These are phyloP conservation scores for Lithophane semibrunnea DNA, from an alignment of 2,888 invertebrate genomes.

Conservation along the genomic window DNA sequence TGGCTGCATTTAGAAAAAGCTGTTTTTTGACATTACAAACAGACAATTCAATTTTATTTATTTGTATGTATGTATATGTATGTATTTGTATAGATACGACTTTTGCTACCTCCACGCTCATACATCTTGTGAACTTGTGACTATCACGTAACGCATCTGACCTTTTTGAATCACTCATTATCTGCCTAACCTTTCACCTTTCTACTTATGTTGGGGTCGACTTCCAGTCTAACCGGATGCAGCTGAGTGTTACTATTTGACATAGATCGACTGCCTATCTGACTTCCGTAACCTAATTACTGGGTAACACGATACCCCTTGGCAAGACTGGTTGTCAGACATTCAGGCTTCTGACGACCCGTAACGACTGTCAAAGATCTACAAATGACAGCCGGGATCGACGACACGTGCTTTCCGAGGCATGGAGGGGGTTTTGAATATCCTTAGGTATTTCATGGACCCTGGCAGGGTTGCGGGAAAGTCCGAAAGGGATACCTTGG, in stretches of 20 bases:
- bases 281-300: not conserved
- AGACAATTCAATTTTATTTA: no score
- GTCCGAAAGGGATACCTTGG: no score
- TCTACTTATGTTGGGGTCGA: not conserved
- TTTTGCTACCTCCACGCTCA: not conserved
- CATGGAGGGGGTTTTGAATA: not conserved
- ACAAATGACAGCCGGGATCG: not conserved
- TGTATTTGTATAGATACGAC: no score
- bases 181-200: not conserved
- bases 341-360: not conserved
- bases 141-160: constrained; percentile 1
- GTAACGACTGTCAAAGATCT: not conserved
- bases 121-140: not conserved
- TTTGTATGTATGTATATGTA: no score
- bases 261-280: not conserved
- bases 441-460: no score
- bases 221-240: not conserved
- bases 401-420: not conserved
- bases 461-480: no score
- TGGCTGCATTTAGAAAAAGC: no score
- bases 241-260: not conserved
- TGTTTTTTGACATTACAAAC: no score
- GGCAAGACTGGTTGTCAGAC: not conserved
- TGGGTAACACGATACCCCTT: not conserved
- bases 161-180: not conserved